Evolutionary conservation across 2,797 vertebrate genomes (phyloP), one percentile per base, ranked within the genome.

Genomic region (Microtus obscurus): DNA sequence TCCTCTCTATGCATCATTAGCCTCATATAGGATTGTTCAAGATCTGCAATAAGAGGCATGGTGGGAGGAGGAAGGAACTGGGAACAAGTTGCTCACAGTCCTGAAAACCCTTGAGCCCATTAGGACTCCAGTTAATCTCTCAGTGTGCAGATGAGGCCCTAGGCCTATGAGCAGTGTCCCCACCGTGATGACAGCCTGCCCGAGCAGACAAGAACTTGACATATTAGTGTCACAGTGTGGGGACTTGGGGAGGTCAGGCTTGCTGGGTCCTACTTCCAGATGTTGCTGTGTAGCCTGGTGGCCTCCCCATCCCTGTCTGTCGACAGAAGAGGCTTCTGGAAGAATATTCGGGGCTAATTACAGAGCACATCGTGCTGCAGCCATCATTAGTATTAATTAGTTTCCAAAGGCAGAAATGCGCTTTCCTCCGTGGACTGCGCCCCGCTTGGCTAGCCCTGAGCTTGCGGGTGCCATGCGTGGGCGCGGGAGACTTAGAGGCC

Each of bases 341-440:
- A 67, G 45, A 25, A 74, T 16, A 87, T 63, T 51, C 25, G 4
- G 93, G 78, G 77, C 87, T 86, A 45, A 92, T 93, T 71, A 92
- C 95, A 74, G 77, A 34, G 88, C 87, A 10, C 2, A 14, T 10
- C 40, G 67, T 59, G 48, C 56, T 6, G 6, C 56, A 1, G 3
- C 86, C 6, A 9, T 93, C 88, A 34, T 94, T 80, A 89, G 90
- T 71, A 87, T 89, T 89, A 83, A 97, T 94, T 94, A 77, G 81
- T 89, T 91, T 90, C 88, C 78, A 34, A 90, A 83, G 97, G 69
- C 96, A 53, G 74, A 4, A 53, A 11, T 2, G 37, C 0, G 2
- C 37, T 79, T 23, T 31, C 27, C 92, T 78, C 95, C 23, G 0
- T 16, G 90, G 93, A 37, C 73, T 37, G 4, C 25, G 95, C 43